Evolutionary conservation across 1,140 invertebrate genomes (phyloP).

Genomic region (Brachionus asplanchnoidis): DNA sequence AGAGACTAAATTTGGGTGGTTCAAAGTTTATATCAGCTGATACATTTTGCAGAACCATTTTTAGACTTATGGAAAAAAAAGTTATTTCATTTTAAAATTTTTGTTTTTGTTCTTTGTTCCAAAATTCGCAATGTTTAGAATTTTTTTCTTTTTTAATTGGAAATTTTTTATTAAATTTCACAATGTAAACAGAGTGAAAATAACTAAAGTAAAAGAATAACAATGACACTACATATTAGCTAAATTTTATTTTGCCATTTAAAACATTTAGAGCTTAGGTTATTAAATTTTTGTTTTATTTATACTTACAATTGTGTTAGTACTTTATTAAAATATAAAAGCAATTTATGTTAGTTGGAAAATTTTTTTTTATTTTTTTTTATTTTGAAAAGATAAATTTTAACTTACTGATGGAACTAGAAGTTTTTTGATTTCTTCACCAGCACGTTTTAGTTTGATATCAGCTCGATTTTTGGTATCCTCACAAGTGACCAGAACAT

Average conservation of each 20-base stretch:
- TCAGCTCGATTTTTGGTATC: slow-evolving; percentile 93
- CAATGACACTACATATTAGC: not conserved
- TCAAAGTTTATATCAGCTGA: too few species aligned
- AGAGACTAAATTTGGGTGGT: too few species aligned
- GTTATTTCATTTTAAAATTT: too few species aligned
- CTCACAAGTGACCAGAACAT: slow-evolving; percentile 95
- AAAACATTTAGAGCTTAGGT: not conserved
- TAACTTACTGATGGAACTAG: slow-evolving; percentile 63
- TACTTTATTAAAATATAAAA: not conserved
- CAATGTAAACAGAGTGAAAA: too few species aligned
- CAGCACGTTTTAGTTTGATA: slow-evolving; percentile 84
- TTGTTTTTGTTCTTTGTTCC: too few species aligned
- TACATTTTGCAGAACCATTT: too few species aligned
- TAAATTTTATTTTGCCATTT: not conserved
- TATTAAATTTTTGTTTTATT: not conserved
- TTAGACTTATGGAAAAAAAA: too few species aligned
- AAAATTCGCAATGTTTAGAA: too few species aligned
- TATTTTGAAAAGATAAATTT: not conserved
- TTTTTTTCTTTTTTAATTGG: not conserved
- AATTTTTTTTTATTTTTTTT: not conserved
- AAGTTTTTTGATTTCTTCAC: slow-evolving; percentile 95
- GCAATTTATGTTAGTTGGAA: not conserved
- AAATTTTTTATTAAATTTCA: too few species aligned
- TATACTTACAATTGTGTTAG: not conserved
- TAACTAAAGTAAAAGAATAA: not conserved